phyloP scores from a whole-genome alignment of 2,113 vertebrate genomes.

The Laterallus jamaicensis region DNA sequence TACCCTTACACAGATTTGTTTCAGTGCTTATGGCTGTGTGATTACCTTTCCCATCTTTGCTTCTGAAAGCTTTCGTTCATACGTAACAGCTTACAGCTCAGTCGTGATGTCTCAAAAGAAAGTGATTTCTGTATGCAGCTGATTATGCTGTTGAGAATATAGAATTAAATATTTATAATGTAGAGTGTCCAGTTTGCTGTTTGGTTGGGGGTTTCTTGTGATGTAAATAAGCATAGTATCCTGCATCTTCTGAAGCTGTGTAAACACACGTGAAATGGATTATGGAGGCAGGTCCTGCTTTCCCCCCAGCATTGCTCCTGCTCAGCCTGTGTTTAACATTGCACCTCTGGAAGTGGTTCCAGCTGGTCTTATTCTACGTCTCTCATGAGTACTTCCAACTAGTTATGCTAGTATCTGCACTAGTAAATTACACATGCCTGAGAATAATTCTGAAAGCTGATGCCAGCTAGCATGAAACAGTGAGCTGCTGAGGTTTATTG shows the following conservation, averaged over 20 bases:
- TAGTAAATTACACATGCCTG: background rate
- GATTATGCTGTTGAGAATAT: background rate
- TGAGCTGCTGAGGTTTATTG: background rate
- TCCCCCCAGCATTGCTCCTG: background rate
- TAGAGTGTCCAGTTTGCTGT: background rate
- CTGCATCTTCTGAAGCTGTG: background rate
- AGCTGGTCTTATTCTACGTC: background rate
- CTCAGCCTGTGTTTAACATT: background rate
- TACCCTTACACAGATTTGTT: background rate
- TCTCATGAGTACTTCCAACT: background rate
- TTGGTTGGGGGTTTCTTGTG: background rate
- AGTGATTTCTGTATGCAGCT: background rate
- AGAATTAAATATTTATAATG: background rate
- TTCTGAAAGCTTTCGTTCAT: slow-evolving; percentile 13
- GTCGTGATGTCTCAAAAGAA: background rate
- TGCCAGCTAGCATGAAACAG: background rate
- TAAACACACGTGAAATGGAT: background rate
- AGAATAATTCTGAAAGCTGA: background rate
- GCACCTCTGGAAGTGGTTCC: slow-evolving; percentile 18
- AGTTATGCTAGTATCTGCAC: background rate
- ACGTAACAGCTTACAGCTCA: slow-evolving; percentile 9
- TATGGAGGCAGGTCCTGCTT: background rate
- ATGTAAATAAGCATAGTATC: background rate
- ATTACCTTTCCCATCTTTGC: slow-evolving; percentile 18
- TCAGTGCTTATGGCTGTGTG: background rate